Evolutionary conservation across 2,888 invertebrate species (phyloP).

Genomic region (Dusona sp.): DNA sequence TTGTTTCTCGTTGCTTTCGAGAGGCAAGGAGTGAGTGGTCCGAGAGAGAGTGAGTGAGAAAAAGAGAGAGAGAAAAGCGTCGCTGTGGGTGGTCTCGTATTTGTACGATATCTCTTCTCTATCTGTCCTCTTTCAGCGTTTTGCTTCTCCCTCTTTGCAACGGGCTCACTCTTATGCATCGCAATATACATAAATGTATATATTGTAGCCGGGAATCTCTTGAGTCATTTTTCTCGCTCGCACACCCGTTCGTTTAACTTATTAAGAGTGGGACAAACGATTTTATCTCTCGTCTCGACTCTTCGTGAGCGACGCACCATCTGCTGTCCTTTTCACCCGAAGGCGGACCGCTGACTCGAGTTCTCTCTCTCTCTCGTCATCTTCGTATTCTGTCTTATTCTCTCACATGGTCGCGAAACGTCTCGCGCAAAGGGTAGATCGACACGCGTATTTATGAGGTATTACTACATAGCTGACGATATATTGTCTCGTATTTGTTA

Average conservation of each 20-base stretch:
- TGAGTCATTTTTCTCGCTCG: slow-evolving; percentile 5
- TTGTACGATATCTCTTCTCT: slow-evolving; percentile 74
- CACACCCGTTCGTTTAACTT: slow-evolving; percentile 6
- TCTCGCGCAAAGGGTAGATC: slow-evolving; percentile 27
- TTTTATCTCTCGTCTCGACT: slow-evolving; percentile 62
- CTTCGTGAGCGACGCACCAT: slow-evolving; percentile 18
- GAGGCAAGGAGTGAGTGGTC: slow-evolving; percentile 34
- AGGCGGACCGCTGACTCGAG: background rate
- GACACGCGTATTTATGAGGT: slow-evolving; percentile 14
- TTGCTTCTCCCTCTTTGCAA: slow-evolving; percentile 62
- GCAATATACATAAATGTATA: slow-evolving; percentile 8
- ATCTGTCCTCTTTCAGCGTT: slow-evolving; percentile 65
- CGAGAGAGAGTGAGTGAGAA: slow-evolving; percentile 17
- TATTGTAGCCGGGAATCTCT: background rate
- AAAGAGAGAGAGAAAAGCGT: slow-evolving; percentile 67
- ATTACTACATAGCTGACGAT: background rate
- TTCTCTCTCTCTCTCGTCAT: background rate
- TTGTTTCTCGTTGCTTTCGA: slow-evolving; percentile 63
- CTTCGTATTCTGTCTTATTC: background rate
- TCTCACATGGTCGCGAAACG: background rate
- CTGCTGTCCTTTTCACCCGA: slow-evolving; percentile 40
- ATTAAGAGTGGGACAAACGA: slow-evolving; percentile 38
- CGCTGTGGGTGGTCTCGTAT: slow-evolving; percentile 79
- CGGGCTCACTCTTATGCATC: slow-evolving; percentile 47
- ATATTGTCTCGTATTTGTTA: slow-evolving; percentile 20